A percentile compares a stretch with the other conserved stretches of the same genome.
These are phyloP conservation scores for Balaenoptera acutorostrata DNA, from an alignment of 2,113 vertebrate species.

Conservation along the genomic window DNA sequence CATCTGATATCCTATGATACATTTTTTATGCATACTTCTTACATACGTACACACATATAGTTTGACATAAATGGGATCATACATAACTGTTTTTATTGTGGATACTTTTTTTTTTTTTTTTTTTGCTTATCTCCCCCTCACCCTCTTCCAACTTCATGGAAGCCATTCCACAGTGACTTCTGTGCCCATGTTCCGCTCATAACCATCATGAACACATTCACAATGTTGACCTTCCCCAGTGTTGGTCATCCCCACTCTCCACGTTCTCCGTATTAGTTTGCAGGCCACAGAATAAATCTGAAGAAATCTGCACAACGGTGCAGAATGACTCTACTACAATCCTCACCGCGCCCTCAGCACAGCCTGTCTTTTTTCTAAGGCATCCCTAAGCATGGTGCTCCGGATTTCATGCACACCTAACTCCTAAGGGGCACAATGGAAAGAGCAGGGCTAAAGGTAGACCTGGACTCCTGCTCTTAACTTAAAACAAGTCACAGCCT, in stretches of 20 bases:
- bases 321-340: not conserved
- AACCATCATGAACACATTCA: not conserved
- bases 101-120: too few species aligned
- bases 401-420: not conserved
- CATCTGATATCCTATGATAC: not conserved
- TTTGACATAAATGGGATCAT: not conserved
- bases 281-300: not conserved
- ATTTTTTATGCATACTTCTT: not conserved
- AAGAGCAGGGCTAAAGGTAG: not conserved
- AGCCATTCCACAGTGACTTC: not conserved
- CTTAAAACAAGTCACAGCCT: not conserved
- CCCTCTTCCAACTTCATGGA: not conserved
- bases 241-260: not conserved
- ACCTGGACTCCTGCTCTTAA: not conserved
- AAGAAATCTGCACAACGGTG: not conserved
- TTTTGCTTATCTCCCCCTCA: not conserved
- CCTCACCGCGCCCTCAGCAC: not conserved
- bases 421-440: too few species aligned
- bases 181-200: rapidly evolving
- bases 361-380: not conserved
- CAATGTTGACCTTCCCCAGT: not conserved
- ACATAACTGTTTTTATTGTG: not conserved
- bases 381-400: not conserved
- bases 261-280: not conserved
- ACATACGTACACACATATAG: not conserved